Base-by-base conservation (phyloP, 2,888 invertebrate species). In the Polydrusus cervinus region DNA sequence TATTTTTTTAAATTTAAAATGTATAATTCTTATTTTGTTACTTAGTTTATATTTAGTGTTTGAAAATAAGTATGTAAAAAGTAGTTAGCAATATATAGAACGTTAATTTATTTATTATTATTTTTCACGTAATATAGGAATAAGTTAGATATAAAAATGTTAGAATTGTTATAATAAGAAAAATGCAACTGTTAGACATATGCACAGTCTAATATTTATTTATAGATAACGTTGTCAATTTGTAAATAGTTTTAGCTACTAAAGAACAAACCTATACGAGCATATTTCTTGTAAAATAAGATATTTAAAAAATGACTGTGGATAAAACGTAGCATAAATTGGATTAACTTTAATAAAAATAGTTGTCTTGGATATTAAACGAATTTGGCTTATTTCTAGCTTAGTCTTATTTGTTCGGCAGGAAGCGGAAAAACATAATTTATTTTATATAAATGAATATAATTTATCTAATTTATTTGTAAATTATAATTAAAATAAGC, bases 221-320 rank as follows among this genome's bases (percentile, higher is more conserved):
- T 85, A 70, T 69, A 85, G 83, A 81, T 85, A 85, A 81, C 82
- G 81, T 79, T 81, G 85, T 85, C 85, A 85, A 86, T 85, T 85
- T 85, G 84, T 84, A 84, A 79, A 83, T 76, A 78, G 74, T 69
- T 61, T 65, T 71, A 77, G 74, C 47, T 64, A 76, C 49, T 53
- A 43, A 45, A 40, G 25, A 16, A 34, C 25, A 57, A 16, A 49
- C 57, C 53, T 51, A 57, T 64, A 62, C 53, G 62, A 49, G 53
- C 47, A 62, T 71, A 71, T 20, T 64, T 40, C 43, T 5, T 62
- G 51, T 62, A 53, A 51, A 43, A 53, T 62, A 71, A 14, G 3
- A 45, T n/a, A 45, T 45, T 20, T 20, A 25, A 45, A 30, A 45
- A 62, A 62, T 62, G 62, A 62, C 62, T 62, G 62, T 25, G 10